These are phyloP conservation scores for Larimichthys crocea DNA, from an alignment of 2,113 vertebrate genomes.

Conservation along the genomic window DNA sequence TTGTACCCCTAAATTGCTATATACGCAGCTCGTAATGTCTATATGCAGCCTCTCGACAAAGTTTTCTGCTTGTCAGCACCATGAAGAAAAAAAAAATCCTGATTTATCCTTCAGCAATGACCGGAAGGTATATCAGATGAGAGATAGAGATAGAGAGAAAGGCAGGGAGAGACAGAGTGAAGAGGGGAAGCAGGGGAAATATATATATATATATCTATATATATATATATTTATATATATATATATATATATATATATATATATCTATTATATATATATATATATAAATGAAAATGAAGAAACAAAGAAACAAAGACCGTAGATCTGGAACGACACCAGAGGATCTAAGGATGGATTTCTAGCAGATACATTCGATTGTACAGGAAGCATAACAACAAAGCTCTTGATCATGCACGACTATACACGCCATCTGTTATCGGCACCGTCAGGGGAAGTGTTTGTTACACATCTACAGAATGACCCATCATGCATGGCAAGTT, in stretches of 20 bases:
- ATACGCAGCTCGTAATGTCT: slow-evolving; percentile 20
- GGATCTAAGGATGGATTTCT: slow-evolving; percentile 45
- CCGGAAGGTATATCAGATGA: slow-evolving; percentile 63
- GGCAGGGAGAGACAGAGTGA: background rate
- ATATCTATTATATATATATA: slow-evolving; percentile 1
- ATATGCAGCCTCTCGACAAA: slow-evolving; percentile 54
- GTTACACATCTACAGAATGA: slow-evolving; percentile 44
- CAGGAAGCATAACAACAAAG: slow-evolving; percentile 49
- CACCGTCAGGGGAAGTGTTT: slow-evolving; percentile 43
- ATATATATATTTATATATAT: slow-evolving; percentile 10
- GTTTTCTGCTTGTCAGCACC: slow-evolving; percentile 77
- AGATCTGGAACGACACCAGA: slow-evolving; percentile 30
- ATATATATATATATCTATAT: background rate
- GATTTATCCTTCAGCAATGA: slow-evolving; percentile 73
- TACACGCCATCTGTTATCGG: slow-evolving; percentile 58
- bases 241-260: background rate
- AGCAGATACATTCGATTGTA: slow-evolving; percentile 41
- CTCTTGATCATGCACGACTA: slow-evolving; percentile 47
- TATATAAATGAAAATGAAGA: slow-evolving; percentile 33
- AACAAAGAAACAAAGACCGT: slow-evolving; percentile 38
- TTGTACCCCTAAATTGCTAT: slow-evolving; percentile 27
- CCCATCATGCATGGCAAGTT: slow-evolving; percentile 25
- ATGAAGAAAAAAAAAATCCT: slow-evolving; percentile 51
- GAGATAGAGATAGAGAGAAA: slow-evolving; percentile 40
- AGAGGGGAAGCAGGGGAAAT: slow-evolving; percentile 1